Base-by-base conservation (phyloP, 2,888 invertebrate genomes). In the Mythimna pallens region DNA sequence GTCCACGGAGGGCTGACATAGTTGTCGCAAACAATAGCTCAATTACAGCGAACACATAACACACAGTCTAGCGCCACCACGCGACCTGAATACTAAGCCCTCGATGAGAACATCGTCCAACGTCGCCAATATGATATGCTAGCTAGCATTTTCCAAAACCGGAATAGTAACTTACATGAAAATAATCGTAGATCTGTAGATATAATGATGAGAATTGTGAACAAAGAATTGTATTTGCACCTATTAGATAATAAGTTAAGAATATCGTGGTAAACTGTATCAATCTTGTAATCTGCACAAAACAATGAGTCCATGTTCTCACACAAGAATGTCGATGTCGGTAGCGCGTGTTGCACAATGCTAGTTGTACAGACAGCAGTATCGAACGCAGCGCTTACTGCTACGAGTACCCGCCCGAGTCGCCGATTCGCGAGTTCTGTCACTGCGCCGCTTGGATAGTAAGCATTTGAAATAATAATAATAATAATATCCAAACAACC, bases 1-100 rank as follows among this genome's bases (percentile, higher is more conserved):
- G 14, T 22, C 30, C 6, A 22, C 17, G 14, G 36, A 36, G 55
- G 22, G 25, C 36, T 30, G 20, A 30, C 63, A 52, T 34, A 54
- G 58, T 47, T 70, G 59, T 9, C 20, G 47, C 36, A 25, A 58
- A 78, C 79, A 74, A 47, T 78, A 30, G 57, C 14, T 50, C 79
- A 54, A 78, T 47, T 61, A 74, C 10, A 36, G 20, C 17, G 9
- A 34, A 25, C 22, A 40, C 71, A n/a, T 22, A 50, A 8, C 63
- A 47, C 20, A 61, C 17, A 40, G 80, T n/a, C 52, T 17, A 40
- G 61, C 55, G 75, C 61, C 64, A 22, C 63, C 34, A 14, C 59
- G 30, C 57, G 34, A 7, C 3, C 22, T 36, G 52, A 47, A 62
- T 74, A 80, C 62, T 58, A 47, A 80, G 20, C 57, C 25, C 8